Evolutionary conservation across 2,113 vertebrate species (phyloP).

Genomic region (Rhinolophus ferrumequinum): DNA sequence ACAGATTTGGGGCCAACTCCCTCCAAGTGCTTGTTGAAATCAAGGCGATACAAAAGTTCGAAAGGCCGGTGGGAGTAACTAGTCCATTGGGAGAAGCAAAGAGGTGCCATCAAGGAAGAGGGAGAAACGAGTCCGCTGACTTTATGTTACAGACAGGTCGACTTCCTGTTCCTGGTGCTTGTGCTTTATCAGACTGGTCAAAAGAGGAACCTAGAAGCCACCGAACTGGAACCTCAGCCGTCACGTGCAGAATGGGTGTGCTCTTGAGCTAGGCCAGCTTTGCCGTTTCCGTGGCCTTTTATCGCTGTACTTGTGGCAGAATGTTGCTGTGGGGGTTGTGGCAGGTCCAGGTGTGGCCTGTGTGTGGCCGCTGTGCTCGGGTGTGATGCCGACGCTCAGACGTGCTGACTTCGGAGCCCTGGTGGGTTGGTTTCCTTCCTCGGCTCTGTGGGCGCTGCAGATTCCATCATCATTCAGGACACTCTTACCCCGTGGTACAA

Average conservation of each 20-base stretch:
- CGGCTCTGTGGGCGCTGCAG: not conserved
- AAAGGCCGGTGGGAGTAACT: fast-evolving
- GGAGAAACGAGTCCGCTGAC: not conserved
- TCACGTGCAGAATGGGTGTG: fast-evolving
- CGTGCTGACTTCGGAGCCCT: not conserved
- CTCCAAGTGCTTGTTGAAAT: not conserved
- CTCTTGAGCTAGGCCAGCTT: not conserved
- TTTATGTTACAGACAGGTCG: too few species aligned
- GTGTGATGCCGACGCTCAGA: not conserved
- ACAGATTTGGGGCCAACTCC: not conserved
- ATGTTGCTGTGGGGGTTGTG: not conserved
- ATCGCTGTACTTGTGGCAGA: not conserved
- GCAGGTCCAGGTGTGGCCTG: not conserved
- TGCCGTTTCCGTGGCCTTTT: not conserved
- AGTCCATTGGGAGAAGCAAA: not conserved
- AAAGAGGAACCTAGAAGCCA: not conserved
- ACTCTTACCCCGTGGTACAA: not conserved
- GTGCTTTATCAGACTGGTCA: fast-evolving
- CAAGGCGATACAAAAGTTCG: not conserved
- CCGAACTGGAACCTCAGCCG: not conserved
- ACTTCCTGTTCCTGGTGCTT: not conserved
- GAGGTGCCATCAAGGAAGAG: not conserved
- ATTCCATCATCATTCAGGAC: not conserved
- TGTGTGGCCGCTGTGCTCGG: not conserved
- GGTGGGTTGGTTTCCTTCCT: not conserved